Conservation (phyloP, 2,797 vertebrate genomes). For the Pyrocephalus nanus region DNA sequence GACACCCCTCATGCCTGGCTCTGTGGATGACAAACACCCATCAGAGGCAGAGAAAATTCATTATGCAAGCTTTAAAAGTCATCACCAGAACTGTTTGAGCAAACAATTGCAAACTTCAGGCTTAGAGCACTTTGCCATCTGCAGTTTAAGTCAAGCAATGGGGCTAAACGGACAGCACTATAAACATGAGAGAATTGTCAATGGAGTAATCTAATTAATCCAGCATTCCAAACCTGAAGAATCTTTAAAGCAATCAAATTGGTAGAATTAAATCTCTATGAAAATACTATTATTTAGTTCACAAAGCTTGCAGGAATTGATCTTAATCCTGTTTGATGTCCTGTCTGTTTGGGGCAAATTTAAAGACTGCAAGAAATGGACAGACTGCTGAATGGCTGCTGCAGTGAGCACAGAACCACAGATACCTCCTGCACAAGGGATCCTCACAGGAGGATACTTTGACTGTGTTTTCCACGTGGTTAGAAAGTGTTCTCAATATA, state of each 20-base stretch:
- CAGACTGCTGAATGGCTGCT: not conserved
- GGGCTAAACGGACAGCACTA: not conserved
- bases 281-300: not conserved
- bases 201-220: not conserved
- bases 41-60: not conserved
- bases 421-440: not conserved
- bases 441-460: not conserved
- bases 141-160: not conserved
- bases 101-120: not conserved
- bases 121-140: not conserved
- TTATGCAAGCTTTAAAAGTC: not conserved
- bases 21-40: constrained; percentile 62
- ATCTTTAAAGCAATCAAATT: not conserved
- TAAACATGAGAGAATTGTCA: not conserved
- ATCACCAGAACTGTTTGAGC: not conserved
- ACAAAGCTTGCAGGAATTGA: not conserved
- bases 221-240: not conserved
- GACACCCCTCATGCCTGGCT: constrained; percentile 69
- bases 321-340: not conserved
- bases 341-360: not conserved
- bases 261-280: not conserved
- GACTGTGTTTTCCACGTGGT: not conserved
- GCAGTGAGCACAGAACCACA: not conserved
- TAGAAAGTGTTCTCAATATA: not conserved
- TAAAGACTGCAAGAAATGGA: not conserved